These are phyloP conservation scores for Rhinopithecus roxellana DNA, from an alignment of 2,113 vertebrate genomes.

Conservation along the genomic window DNA sequence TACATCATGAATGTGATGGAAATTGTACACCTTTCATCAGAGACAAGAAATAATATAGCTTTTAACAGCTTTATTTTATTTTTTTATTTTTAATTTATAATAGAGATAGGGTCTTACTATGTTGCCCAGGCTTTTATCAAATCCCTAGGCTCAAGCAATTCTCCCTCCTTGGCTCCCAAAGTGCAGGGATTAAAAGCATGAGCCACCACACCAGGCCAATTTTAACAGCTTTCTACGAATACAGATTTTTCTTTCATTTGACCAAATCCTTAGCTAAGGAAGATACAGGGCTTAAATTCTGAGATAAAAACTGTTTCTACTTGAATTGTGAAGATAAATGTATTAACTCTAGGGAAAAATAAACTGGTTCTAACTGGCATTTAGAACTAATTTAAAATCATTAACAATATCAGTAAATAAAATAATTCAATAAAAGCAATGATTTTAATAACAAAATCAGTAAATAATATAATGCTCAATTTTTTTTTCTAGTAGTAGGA, in stretches of 20 bases:
- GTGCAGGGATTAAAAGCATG: no score
- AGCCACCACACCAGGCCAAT: background rate
- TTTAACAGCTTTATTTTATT: no score
- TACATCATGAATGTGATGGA: background rate
- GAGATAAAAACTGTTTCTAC: background rate
- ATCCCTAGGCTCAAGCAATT: no score
- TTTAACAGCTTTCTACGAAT: background rate
- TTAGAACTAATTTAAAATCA: slow-evolving; percentile 5
- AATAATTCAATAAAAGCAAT: background rate
- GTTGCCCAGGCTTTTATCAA: no score
- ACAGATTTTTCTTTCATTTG: background rate
- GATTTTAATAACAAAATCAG: background rate
- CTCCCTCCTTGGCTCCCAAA: no score
- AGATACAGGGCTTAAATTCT: background rate
- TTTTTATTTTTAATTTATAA: no score
- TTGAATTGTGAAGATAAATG: background rate
- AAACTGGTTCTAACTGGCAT: background rate
- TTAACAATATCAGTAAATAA: background rate
- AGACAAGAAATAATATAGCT: background rate
- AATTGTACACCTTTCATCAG: background rate
- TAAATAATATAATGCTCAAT: background rate
- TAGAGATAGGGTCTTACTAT: no score
- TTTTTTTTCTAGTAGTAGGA: background rate
- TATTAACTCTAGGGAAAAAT: background rate
- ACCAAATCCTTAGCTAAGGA: background rate